These are phyloP conservation scores for Mizuhopecten yessoensis DNA, from an alignment of 1,140 invertebrate genomes.

Conservation along the genomic window DNA sequence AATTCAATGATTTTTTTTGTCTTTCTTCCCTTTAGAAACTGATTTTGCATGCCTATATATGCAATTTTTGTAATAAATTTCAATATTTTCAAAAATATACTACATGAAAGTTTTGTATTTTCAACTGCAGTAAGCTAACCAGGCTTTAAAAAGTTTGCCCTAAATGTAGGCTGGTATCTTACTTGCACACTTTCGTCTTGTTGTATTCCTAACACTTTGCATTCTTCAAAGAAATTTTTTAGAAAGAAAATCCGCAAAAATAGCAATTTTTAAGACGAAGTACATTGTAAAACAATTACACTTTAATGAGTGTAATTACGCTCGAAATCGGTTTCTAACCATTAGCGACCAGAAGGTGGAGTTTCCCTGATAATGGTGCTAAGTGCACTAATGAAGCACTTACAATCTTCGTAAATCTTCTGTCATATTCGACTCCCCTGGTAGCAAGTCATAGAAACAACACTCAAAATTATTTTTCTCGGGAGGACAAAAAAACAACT, in stretches of 20 bases:
- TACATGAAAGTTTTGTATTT: too few relatives aligned
- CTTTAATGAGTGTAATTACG: not conserved
- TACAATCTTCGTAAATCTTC: not conserved
- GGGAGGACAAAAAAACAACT: too few relatives aligned
- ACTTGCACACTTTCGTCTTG: not conserved
- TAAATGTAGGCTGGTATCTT: not conserved
- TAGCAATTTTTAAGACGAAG: not conserved
- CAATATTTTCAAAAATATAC: too few relatives aligned
- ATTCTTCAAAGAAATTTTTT: not conserved
- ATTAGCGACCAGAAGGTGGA: not conserved
- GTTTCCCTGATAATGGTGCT: not conserved
- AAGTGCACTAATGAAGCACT: not conserved
- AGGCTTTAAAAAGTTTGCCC: not conserved
- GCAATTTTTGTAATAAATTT: too few relatives aligned
- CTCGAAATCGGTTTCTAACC: not conserved
- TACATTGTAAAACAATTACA: constrained; percentile 13
- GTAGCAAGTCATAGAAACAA: too few relatives aligned
- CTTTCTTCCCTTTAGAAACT: too few relatives aligned
- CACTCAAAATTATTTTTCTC: too few relatives aligned
- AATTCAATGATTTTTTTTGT: too few relatives aligned
- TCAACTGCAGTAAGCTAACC: too few relatives aligned
- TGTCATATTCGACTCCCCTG: too few relatives aligned
- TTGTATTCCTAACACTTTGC: not conserved
- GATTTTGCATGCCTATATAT: too few relatives aligned
- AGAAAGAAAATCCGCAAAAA: not conserved